These are phyloP conservation scores for Sycon ciliatum DNA, from an alignment of 37 sponge, comb jelly and placozoan genomes.

Conservation along the genomic window DNA sequence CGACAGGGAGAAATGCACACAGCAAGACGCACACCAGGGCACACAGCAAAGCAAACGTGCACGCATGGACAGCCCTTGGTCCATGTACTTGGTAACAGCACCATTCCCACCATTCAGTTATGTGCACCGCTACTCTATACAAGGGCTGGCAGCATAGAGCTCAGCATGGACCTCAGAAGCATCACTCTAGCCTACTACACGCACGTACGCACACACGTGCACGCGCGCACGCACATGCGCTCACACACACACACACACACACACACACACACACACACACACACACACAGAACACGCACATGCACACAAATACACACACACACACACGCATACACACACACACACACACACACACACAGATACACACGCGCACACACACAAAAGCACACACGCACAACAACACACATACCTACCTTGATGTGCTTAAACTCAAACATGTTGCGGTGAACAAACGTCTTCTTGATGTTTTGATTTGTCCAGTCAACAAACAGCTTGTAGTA, in stretches of 20 bases:
- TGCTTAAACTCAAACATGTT: constrained; percentile 99
- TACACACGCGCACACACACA: constrained; percentile 16
- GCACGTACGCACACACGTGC: constrained; percentile 23
- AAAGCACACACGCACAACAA: not conserved
- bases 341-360: constrained; percentile 42
- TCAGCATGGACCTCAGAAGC: no score
- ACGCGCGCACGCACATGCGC: not conserved
- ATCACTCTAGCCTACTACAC: constrained; percentile 10
- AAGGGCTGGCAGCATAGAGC: no score
- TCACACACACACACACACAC: constrained; percentile 1
- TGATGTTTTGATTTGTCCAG: constrained; percentile 97
- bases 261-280: constrained; percentile 12
- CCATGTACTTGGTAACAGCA: not conserved
- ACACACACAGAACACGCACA: constrained; percentile 14
- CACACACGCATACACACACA: constrained; percentile 46
- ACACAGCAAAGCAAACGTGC: not conserved
- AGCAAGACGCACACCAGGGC: not conserved
- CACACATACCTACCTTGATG: constrained; percentile 51
- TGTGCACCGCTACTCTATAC: no score
- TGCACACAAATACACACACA: constrained; percentile 35
- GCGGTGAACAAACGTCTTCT: constrained; percentile 77
- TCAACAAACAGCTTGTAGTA: constrained; percentile 96
- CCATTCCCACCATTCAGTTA: no score
- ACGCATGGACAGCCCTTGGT: constrained; percentile 14
- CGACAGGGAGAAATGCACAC: not conserved